Conservation (phyloP, 2,113 vertebrate genomes). For the Willisornis vidua region DNA sequence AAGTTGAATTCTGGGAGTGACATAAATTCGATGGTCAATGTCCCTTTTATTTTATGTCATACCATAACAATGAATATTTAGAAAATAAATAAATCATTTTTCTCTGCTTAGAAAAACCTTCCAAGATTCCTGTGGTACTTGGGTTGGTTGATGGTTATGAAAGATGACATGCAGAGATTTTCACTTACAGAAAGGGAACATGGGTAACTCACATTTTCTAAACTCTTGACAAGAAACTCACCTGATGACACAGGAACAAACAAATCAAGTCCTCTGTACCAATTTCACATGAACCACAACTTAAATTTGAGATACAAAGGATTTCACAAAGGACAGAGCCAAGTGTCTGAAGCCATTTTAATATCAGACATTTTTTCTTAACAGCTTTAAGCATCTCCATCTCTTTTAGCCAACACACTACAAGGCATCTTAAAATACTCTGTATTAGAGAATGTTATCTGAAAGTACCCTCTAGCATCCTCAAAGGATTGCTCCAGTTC, state of each 20-base stretch:
- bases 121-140: background rate
- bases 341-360: slow-evolving; percentile 25
- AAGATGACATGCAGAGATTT: background rate
- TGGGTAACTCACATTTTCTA: background rate
- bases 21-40: background rate
- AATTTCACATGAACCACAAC: background rate
- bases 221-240: slow-evolving; percentile 4
- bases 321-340: background rate
- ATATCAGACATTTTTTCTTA: background rate
- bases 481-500: background rate
- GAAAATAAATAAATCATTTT: background rate
- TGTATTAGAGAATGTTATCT: background rate
- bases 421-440: background rate
- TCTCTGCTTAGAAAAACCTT: slow-evolving; percentile 1
- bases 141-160: background rate
- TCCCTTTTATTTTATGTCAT: background rate
- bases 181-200: background rate
- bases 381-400: background rate
- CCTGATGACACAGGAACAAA: background rate
- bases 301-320: background rate
- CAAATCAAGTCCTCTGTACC: background rate
- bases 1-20: background rate
- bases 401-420: background rate
- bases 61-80: background rate
- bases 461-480: background rate